These are phyloP conservation scores for Cepphus grylle DNA, from an alignment of 2,113 vertebrate species.

Conservation along the genomic window DNA sequence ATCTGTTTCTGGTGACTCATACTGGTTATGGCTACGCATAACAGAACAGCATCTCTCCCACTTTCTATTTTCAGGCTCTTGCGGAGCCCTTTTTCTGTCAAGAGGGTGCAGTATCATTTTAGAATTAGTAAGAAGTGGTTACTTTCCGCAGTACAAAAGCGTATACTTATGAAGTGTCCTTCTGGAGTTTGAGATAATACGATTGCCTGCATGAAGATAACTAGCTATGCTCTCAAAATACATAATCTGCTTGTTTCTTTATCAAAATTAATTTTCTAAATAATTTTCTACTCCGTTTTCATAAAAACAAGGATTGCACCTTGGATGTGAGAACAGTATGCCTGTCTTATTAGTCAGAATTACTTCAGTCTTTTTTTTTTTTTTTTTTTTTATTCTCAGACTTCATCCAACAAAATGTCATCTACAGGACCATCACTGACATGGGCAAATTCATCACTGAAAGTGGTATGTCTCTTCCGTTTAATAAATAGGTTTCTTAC, in stretches of 20 bases:
- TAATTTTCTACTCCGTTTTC: not conserved
- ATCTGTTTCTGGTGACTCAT: not conserved
- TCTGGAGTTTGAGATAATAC: not conserved
- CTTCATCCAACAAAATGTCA: constrained; percentile 33
- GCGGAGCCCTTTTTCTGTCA: not conserved
- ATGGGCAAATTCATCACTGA: constrained; percentile 26
- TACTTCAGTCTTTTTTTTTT: not conserved
- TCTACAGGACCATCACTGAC: constrained; percentile 15
- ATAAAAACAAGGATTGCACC: not conserved
- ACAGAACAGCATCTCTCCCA: not conserved
- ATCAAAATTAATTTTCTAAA: not conserved
- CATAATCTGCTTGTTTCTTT: not conserved
- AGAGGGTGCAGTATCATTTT: not conserved
- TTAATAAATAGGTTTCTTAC: not conserved
- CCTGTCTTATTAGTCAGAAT: not conserved
- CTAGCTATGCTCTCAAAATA: not conserved
- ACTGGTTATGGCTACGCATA: not conserved
- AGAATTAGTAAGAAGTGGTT: not conserved
- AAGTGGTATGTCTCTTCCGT: constrained; percentile 48
- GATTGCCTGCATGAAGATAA: not conserved
- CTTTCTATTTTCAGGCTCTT: not conserved
- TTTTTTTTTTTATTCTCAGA: constrained; percentile 31
- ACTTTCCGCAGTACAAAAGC: not conserved
- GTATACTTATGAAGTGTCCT: not conserved
- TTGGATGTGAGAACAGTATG: not conserved